Conservation (phyloP, 2,888 invertebrate genomes). For the Baccha elongata region DNA sequence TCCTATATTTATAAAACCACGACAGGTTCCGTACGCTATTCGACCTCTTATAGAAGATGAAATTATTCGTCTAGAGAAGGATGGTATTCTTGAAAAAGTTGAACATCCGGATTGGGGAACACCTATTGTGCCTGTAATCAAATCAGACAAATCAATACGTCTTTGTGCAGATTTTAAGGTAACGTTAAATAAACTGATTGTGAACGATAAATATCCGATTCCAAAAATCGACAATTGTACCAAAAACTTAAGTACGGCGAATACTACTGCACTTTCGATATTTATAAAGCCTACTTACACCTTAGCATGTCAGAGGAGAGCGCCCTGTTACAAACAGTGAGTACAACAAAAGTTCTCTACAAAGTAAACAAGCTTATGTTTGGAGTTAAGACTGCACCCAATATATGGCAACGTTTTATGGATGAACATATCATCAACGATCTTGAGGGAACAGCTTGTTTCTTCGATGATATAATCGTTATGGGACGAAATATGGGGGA, state of each 20-base stretch:
- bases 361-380: slow-evolving; percentile 42
- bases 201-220: too few species aligned
- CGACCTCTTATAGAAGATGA: slow-evolving; percentile 29
- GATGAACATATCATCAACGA: slow-evolving; percentile 32
- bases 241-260: too few species aligned
- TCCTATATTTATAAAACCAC: slow-evolving; percentile 33
- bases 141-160: too few species aligned
- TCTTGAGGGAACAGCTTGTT: slow-evolving; percentile 39
- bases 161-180: too few species aligned
- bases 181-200: too few species aligned
- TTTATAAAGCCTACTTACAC: slow-evolving; percentile 35
- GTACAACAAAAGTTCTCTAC: slow-evolving; percentile 4
- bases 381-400: slow-evolving; percentile 34
- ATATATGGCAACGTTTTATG: slow-evolving; percentile 41
- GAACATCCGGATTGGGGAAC: neutral
- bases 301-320: slow-evolving; percentile 8
- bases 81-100: neutral
- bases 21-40: slow-evolving; percentile 29
- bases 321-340: slow-evolving; percentile 29
- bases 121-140: neutral
- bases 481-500: slow-evolving; percentile 24
- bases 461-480: slow-evolving; percentile 33
- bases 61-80: slow-evolving; percentile 31
- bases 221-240: too few species aligned
- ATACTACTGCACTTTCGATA: neutral